Evolutionary conservation across 1,140 invertebrate species (phyloP).

Genomic region (Procambarus clarkii): DNA sequence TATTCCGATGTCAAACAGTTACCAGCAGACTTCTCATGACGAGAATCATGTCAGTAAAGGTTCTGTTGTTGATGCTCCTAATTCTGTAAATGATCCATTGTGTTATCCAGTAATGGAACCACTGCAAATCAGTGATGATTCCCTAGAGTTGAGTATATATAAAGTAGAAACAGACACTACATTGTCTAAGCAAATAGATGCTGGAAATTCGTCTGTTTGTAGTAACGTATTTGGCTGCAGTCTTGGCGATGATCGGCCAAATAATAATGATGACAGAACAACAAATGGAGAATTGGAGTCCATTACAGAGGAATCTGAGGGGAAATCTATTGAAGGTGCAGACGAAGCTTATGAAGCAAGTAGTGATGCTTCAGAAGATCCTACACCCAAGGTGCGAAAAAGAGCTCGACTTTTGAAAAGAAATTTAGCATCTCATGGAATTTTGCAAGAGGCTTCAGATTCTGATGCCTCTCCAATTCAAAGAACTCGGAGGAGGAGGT

Average conservation of each 20-base stretch:
- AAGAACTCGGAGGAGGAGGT: not conserved
- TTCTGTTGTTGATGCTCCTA: not conserved
- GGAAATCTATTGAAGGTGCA: not conserved
- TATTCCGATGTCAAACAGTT: no score
- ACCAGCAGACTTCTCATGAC: no score
- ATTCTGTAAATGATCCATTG: not conserved
- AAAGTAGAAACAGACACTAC: not conserved
- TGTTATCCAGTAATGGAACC: not conserved
- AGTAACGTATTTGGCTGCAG: not conserved
- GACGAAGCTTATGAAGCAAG: slow-evolving; percentile 63
- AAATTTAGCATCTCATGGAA: not conserved
- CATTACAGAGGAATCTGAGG: slow-evolving; percentile 28
- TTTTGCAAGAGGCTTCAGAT: slow-evolving; percentile 26
- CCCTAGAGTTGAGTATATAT: not conserved
- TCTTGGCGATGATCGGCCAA: not conserved
- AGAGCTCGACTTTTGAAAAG: slow-evolving; percentile 1
- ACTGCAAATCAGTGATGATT: not conserved
- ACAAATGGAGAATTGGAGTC: not conserved
- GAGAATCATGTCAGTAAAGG: no score
- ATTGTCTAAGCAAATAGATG: not conserved
- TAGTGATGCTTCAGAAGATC: slow-evolving; percentile 60
- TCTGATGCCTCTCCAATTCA: slow-evolving; percentile 42
- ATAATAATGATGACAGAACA: not conserved
- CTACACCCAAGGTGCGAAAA: slow-evolving; percentile 17
- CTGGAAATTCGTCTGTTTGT: not conserved